These are phyloP conservation scores for Andrena praecox DNA, from an alignment of 2,888 invertebrate species.

Conservation along the genomic window DNA sequence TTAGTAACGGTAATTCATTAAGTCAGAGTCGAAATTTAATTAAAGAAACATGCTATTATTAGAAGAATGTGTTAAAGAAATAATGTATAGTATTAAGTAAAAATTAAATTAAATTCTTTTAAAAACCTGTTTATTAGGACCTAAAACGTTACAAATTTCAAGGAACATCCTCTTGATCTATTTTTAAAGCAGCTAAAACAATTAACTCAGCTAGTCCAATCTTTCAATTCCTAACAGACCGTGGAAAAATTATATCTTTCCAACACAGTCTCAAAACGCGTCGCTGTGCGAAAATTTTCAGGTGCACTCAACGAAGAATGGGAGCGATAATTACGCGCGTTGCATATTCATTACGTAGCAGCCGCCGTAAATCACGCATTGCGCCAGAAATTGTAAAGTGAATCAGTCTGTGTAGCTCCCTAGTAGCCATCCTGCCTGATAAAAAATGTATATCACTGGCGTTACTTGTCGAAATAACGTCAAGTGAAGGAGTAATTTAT, in stretches of 20 bases:
- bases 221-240: too few species aligned
- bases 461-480: not conserved
- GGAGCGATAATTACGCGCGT: slow-evolving; percentile 3
- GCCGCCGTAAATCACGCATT: not conserved
- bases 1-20: too few species aligned
- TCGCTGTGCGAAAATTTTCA: not conserved
- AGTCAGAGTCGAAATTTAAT: too few species aligned
- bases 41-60: too few species aligned
- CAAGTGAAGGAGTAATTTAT: slow-evolving; percentile 1
- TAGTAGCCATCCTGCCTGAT: not conserved
- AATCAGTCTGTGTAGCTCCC: not conserved
- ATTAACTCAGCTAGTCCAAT: too few species aligned
- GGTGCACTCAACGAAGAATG: not conserved
- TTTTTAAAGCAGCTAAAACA: too few species aligned
- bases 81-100: too few species aligned
- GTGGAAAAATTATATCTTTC: not conserved
- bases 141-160: too few species aligned
- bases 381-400: not conserved
- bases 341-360: slow-evolving; percentile 13
- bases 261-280: not conserved
- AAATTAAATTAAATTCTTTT: too few species aligned
- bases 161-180: too few species aligned
- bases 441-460: not conserved
- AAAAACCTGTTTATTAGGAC: too few species aligned
- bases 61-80: too few species aligned